Conservation (phyloP, 2,797 vertebrate genomes). For the Aphelocoma californica region DNA sequence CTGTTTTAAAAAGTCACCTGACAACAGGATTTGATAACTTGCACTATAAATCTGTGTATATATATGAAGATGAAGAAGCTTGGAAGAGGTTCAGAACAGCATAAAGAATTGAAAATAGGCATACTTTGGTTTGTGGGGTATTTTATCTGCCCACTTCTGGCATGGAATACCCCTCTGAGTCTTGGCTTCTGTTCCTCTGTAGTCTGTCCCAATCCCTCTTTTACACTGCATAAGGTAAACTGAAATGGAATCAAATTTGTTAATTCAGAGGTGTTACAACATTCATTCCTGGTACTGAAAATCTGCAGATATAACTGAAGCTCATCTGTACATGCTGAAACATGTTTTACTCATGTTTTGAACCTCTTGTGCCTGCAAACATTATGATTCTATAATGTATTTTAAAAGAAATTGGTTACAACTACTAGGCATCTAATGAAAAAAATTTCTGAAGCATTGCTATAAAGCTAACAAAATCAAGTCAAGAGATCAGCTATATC, state of each 20-base stretch:
- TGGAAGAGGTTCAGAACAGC: not conserved
- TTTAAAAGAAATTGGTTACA: not conserved
- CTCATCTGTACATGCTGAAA: not conserved
- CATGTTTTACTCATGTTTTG: not conserved
- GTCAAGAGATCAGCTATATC: not conserved
- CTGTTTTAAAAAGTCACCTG: not conserved
- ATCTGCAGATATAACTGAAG: not conserved
- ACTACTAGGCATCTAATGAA: not conserved
- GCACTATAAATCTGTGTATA: not conserved
- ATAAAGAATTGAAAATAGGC: not conserved
- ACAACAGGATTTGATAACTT: not conserved
- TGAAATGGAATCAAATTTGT: constrained; percentile 58
- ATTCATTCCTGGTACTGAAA: not conserved
- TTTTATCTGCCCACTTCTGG: constrained; percentile 81
- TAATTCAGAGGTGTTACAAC: not conserved
- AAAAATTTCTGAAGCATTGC: not conserved
- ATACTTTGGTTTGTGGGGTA: constrained; percentile 88
- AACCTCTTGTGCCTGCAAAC: not conserved
- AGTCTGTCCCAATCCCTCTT: constrained; percentile 81
- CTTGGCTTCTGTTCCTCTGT: constrained; percentile 86
- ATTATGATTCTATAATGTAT: not conserved
- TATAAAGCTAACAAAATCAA: not conserved
- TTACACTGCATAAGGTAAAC: constrained; percentile 87
- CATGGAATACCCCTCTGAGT: constrained; percentile 79
- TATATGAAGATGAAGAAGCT: not conserved